Conservation (phyloP, 92 coral and sea anemone genomes). For the Diadumene lineata region DNA sequence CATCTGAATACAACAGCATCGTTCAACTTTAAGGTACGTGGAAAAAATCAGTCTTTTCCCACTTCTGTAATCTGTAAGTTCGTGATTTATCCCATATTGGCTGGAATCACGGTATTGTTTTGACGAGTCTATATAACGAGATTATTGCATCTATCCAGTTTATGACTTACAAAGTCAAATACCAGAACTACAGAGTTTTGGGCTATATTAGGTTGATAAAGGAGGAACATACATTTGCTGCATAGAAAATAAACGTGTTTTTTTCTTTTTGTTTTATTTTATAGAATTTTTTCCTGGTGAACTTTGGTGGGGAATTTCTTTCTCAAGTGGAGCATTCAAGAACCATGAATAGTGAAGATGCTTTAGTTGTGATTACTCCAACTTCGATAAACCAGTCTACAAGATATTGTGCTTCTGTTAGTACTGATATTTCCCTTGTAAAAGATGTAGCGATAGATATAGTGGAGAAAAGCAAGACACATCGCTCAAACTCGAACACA, state of each 20-base stretch:
- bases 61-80: too few relatives aligned
- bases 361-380: conserved; percentile 21
- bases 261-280: not conserved
- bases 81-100: too few relatives aligned
- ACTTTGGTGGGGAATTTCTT: not conserved
- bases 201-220: too few relatives aligned
- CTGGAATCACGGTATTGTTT: too few relatives aligned
- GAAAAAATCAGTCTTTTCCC: too few relatives aligned
- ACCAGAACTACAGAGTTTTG: not conserved
- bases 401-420: conserved; percentile 17
- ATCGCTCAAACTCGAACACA: not conserved
- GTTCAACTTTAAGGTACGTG: too few relatives aligned
- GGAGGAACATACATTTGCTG: too few relatives aligned
- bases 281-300: not conserved
- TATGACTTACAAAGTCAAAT: too few relatives aligned
- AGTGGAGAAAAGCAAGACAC: conserved; percentile 12
- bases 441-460: conserved; percentile 38
- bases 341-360: conserved; percentile 24
- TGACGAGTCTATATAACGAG: too few relatives aligned
- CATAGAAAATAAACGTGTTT: not conserved
- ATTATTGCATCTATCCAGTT: too few relatives aligned
- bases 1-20: too few relatives aligned
- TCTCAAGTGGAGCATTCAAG: not conserved
- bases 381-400: conserved; percentile 23
- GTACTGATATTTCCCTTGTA: conserved; percentile 32